Evolutionary conservation across 2,888 invertebrate species (phyloP), one percentile per base, ranked within the genome.

Genomic region (Hyalella azteca): DNA sequence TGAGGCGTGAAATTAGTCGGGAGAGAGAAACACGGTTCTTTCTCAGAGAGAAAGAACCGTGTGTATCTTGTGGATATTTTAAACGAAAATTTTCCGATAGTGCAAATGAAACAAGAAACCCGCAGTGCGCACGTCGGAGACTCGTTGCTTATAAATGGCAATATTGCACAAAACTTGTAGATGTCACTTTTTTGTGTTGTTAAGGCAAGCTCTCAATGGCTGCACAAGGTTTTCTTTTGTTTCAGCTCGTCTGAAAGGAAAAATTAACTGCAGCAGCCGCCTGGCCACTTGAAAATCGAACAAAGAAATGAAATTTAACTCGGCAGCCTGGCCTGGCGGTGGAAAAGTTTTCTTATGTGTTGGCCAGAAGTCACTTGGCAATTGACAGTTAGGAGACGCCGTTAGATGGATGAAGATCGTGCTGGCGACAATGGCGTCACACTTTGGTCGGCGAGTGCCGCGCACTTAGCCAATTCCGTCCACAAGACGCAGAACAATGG

Each of bases 321-420:
- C 66, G 7, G 66, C 66, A 32, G 66, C 29, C 54, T n/a, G 22
- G 19, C 36, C 13, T 22, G 29, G 22, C 26, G 19, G 29, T 36
- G 39, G 66, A n/a, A 66, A 66, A 66, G 36, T 66, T 66, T 54
- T 66, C 66, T 29, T 66, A 36, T 19, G 66, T 66, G 66, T 36
- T 19, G 29, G 2, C 39, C 19, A 36, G 36, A 32, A 66, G 66
- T 29, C 36, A 66, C 66, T 66, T 36, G 66, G 66, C 39, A 29
- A 66, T 2, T 32, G 66, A 66, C 66, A 36, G 66, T 66, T 36
- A 54, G 66, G 7, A 19, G 66, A 22, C 13, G 66, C 32, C 66
- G 36, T 66, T 15, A 66, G 66, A 66, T 66, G 66, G 66, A 66
- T 66, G 66, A 36, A 32, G 26, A 54, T 54, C 54, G 54, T 54